These are phyloP conservation scores for Leiothrix lutea DNA, from an alignment of 2,113 vertebrate genomes.

Conservation along the genomic window DNA sequence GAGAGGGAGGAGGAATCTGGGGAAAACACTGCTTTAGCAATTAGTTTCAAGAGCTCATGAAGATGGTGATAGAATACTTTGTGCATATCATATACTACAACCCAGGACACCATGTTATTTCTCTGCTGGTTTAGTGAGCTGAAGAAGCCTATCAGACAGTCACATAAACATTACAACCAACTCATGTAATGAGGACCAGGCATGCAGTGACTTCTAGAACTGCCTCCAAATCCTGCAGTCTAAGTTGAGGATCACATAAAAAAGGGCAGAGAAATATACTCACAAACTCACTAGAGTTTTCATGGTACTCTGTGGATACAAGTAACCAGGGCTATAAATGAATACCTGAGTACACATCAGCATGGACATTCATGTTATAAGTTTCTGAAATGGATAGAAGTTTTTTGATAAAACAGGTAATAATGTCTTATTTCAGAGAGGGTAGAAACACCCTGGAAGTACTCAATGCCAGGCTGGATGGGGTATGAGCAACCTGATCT, in stretches of 20 bases:
- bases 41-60: no score
- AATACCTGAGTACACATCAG: not conserved
- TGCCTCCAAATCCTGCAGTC: not conserved
- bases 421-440: not conserved
- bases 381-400: not conserved
- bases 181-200: not conserved
- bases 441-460: not conserved
- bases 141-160: not conserved
- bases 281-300: not conserved
- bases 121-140: not conserved
- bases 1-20: no score
- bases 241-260: not conserved
- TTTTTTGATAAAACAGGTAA: not conserved
- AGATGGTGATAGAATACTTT: no score
- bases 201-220: not conserved
- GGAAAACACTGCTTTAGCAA: no score
- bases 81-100: no score
- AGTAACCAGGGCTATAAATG: not conserved
- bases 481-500: not conserved
- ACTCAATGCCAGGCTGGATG: not conserved
- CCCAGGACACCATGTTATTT: not conserved
- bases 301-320: not conserved
- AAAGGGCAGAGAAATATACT: not conserved
- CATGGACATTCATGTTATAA: not conserved
- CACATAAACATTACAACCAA: not conserved